Conservation (phyloP, 1,140 invertebrate species). For the Drosophila rufa region DNA sequence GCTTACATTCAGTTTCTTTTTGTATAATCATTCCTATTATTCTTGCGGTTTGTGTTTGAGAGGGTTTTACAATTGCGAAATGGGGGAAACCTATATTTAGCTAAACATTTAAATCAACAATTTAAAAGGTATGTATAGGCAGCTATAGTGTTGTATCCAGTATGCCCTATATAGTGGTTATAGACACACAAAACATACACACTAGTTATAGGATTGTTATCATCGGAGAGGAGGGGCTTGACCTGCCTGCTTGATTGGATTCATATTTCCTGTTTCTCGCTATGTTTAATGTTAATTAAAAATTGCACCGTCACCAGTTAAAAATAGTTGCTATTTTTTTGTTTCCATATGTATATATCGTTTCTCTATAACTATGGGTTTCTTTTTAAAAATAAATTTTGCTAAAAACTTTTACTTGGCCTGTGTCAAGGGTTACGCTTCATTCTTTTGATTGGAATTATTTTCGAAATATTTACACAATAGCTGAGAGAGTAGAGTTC, state of each 20-base stretch:
- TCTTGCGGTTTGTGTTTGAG: constrained; percentile 32
- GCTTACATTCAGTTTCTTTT: constrained; percentile 50
- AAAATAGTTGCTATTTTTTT: constrained; percentile 64
- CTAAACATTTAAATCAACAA: constrained; percentile 70
- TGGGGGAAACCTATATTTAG: constrained; percentile 73
- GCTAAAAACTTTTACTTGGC: constrained; percentile 82
- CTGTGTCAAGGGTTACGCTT: constrained; percentile 49
- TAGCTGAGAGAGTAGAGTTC: constrained; percentile 59
- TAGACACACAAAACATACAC: constrained; percentile 11
- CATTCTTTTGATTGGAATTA: constrained; percentile 62
- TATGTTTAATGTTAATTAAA: constrained; percentile 70
- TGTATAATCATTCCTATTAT: constrained; percentile 38
- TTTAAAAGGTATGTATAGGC: constrained; percentile 47
- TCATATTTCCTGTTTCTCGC: constrained; percentile 35
- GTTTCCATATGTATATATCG: constrained; percentile 53
- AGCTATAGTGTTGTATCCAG: constrained; percentile 28
- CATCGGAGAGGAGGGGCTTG: constrained; percentile 33
- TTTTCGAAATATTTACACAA: constrained; percentile 77
- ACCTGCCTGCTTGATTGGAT: constrained; percentile 48
- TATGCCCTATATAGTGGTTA: constrained; percentile 15
- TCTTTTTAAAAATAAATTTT: constrained; percentile 73
- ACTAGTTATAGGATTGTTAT: constrained; percentile 50
- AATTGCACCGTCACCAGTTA: constrained; percentile 81
- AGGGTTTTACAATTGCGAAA: constrained; percentile 61
- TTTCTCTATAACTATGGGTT: constrained; percentile 54